Conservation (phyloP, 92 coral and sea anemone genomes). For the Hydrozoanthus gracilis region DNA sequence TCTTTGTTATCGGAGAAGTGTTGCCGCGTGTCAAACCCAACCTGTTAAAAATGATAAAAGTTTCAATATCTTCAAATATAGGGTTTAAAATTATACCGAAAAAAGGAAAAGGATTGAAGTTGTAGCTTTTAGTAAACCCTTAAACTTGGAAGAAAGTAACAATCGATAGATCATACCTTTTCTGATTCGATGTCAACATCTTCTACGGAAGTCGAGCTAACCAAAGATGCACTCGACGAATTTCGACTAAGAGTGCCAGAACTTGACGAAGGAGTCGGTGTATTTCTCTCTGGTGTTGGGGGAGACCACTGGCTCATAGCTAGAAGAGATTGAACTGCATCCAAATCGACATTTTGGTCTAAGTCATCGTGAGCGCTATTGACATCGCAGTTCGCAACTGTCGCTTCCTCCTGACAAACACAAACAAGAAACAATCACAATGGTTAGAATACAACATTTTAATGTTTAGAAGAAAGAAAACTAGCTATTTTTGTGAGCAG, state of each 20-base stretch:
- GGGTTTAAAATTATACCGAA: neutral
- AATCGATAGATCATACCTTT: slow-evolving; percentile 11
- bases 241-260: slow-evolving; percentile 83
- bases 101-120: neutral
- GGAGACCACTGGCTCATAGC: slow-evolving; percentile 99
- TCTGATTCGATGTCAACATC: slow-evolving; percentile 46
- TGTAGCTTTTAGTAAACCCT: neutral
- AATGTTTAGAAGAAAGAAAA: neutral
- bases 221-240: slow-evolving; percentile 91
- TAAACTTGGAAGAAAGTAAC: neutral
- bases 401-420: slow-evolving; percentile 65
- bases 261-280: slow-evolving; percentile 87
- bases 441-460: neutral
- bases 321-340: slow-evolving; percentile 96
- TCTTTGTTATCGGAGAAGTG: slow-evolving; percentile 13
- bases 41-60: neutral
- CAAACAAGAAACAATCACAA: slow-evolving; percentile 47
- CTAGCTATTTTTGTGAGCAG: no score
- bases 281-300: slow-evolving; percentile 87
- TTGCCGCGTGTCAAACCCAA: slow-evolving; percentile 22
- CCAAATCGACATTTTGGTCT: slow-evolving; percentile 80
- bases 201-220: slow-evolving; percentile 75
- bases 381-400: slow-evolving; percentile 56
- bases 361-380: slow-evolving; percentile 62
- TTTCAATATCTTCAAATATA: no score